phyloP scores from a whole-genome alignment of 2,888 invertebrate genomes.

The Odontocolon sp. region DNA sequence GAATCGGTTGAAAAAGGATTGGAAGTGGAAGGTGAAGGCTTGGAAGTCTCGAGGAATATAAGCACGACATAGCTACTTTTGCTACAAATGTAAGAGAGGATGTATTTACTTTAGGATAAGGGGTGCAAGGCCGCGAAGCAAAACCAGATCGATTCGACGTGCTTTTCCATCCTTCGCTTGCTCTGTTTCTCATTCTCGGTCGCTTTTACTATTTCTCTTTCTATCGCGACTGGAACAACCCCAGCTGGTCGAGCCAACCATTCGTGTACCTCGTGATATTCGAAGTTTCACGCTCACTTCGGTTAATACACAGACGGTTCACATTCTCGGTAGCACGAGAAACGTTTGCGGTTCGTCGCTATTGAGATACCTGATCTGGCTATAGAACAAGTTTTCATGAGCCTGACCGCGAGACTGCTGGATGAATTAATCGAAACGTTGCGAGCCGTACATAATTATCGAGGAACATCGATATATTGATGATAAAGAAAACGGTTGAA shows the following conservation, averaged over 20 bases:
- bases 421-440: constrained; percentile 9
- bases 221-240: neutral
- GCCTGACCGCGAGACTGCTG: neutral
- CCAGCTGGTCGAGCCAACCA: neutral
- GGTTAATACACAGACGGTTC: neutral
- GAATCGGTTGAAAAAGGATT: constrained; percentile 1
- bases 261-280: neutral
- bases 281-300: constrained; percentile 18
- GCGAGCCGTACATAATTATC: constrained; percentile 4
- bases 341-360: constrained; percentile 3
- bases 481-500: too few relatives aligned
- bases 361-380: neutral
- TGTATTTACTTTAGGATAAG: neutral
- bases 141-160: neutral
- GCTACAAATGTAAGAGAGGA: neutral
- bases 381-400: too few relatives aligned
- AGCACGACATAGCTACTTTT: constrained; percentile 5
- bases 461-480: too few relatives aligned
- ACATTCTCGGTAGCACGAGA: neutral
- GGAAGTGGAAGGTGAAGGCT: neutral
- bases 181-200: neutral
- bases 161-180: neutral
- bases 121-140: neutral
- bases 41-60: constrained; percentile 24
- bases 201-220: neutral